Base-by-base conservation (phyloP, 2,113 vertebrate genomes). In the Odontophorus gujanensis region DNA sequence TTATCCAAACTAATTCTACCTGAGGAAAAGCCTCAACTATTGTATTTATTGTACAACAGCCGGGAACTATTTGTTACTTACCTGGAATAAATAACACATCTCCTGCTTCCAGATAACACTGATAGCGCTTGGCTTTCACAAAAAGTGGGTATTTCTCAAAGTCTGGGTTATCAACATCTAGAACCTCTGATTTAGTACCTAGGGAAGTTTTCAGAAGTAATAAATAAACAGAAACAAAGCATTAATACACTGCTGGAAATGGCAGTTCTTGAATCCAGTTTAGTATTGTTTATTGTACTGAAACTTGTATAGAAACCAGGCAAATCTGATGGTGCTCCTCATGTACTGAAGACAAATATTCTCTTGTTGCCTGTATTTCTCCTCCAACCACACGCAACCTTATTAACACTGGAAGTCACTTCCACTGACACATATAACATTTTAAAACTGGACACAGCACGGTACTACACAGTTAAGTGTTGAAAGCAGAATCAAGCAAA, bases 41-140 rank as follows among this genome's bases (percentile, higher is more conserved):
- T 58, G 9, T 58, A 73, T 89, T 81, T 61, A 58, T 32, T n/a
- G 32, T n/a, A 58, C 20, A 13, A 24, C 4, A 7, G 20, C 34
- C 26, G 26, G 45, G 58, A 89, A 36, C n/a, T n/a, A 28, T 45
- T 82, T 78, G 18, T 73, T 57, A 66, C 97, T 96, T 95, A 99
- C 99, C 99, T 26, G 99, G 99, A 96, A 99, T 99, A 87, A 99
- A 99, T 34, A 99, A 98, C n/a, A 99, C 95, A 97, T 99, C 99
- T 87, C 99, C 99, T 72, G 98, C 98, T 94, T 99, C 97, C 87
- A 99, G 97, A 75, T 97, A 89, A 86, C 99, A 99, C 43, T 99
- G 98, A 61, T 98, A 98, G 68, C 98, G 96, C 90, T 94, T 97
- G 21, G 99, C 99, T 95, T 97, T 99, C 66, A 98, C 96, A 97